These are phyloP conservation scores for Recurvirostra avosetta DNA, from an alignment of 2,113 vertebrate species.

Conservation along the genomic window DNA sequence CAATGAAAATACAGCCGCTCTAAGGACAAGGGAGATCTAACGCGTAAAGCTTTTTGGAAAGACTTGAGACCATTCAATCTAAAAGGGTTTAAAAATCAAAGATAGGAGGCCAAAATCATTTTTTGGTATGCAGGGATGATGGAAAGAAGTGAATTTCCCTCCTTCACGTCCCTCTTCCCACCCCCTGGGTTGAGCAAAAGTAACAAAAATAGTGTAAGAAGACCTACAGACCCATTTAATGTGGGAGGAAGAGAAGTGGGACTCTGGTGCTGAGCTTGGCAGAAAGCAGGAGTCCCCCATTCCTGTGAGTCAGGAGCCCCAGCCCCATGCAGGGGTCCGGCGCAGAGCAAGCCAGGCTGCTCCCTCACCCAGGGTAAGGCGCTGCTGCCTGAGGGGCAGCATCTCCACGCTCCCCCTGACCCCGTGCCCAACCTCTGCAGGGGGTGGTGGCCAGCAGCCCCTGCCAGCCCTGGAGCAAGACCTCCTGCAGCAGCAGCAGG, in stretches of 20 bases:
- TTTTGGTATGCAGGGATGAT: background rate
- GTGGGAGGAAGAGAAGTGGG: background rate
- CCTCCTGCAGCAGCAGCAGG: background rate
- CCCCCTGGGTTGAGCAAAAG: background rate
- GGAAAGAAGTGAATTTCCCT: background rate
- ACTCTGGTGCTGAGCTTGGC: background rate
- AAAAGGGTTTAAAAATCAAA: background rate
- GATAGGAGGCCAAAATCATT: background rate
- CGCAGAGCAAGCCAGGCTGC: background rate
- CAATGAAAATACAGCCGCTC: background rate
- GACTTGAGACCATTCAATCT: background rate
- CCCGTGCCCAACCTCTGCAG: background rate
- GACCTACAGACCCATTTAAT: background rate
- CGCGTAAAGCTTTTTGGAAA: background rate
- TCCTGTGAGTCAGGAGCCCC: background rate
- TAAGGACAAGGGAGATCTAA: background rate
- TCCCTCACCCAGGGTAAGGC: background rate
- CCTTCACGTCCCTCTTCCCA: rapidly evolving
- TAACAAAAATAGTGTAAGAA: background rate
- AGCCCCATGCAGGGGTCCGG: background rate
- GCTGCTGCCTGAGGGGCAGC: background rate
- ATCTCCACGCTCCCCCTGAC: background rate
- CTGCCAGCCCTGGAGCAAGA: background rate
- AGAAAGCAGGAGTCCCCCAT: background rate
- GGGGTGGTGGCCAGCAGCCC: background rate